Base-by-base conservation (phyloP, 2,113 vertebrate genomes). In the Erinaceus europaeus region DNA sequence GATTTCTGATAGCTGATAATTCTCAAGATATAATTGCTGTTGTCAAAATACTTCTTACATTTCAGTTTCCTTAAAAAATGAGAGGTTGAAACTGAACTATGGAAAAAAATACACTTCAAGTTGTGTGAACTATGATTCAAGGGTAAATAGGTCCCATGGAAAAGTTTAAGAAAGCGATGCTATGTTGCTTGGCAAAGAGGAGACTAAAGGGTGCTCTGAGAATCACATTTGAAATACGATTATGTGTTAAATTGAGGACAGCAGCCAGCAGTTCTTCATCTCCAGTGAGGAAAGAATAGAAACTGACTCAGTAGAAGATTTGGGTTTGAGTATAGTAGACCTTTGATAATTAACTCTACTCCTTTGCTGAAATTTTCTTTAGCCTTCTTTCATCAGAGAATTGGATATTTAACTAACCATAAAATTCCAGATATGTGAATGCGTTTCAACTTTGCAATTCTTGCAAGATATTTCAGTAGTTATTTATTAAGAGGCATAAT, bases 121-220 rank as follows among this genome's bases (percentile, higher is more conserved):
- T n/a, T 40, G 11, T 64, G 1, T 77, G 13, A 34, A 64, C 23
- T 76, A 55, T 78, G 77, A 94, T 93, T 93, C 78, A 93, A 94
- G 55, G 78, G 74, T 93, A 91, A 94, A 94, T 72, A 90, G 53
- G 59, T 80, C 89, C 77, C 81, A 59, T 29, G 84, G 93, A 90
- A 92, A 95, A 87, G 81, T 89, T 94, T 90, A 76, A 94, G 81
- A 72, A 91, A 94, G 65, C 93, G 77, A 57, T 93, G 32, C 71
- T 90, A 53, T 87, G 92, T 89, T 91, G 77, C 65, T 78, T 95
- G 86, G 84, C 74, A 82, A 91, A 74, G 69, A 93, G 50, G 69
- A 94, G 55, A 59, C 69, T 91, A 91, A 94, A 89, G 81, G 69
- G 74, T 78, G 27, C 32, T 87, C 61, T 86, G 93, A 95, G 93